phyloP scores from a whole-genome alignment of 2,888 invertebrate species.

The Yponomeuta cagnagella region DNA sequence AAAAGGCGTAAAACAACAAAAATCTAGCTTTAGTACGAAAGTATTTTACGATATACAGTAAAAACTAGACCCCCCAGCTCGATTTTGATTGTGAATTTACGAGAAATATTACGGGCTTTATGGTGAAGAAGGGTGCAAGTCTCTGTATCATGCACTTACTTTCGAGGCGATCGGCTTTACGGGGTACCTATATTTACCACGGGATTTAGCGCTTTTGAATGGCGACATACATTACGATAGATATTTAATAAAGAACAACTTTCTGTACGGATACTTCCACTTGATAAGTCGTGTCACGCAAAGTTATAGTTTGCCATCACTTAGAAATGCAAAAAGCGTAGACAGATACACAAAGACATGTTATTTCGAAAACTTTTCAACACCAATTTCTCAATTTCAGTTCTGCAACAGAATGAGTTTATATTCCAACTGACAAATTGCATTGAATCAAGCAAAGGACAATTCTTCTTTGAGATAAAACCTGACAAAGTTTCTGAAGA shows the following conservation, averaged over 20 bases:
- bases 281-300: background rate
- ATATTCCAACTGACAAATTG: conserved; percentile 67
- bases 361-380: conserved; percentile 8
- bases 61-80: conserved; percentile 30
- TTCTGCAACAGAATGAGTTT: conserved; percentile 69
- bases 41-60: conserved; percentile 36
- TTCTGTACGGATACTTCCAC: background rate
- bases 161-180: background rate
- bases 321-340: background rate
- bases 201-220: background rate
- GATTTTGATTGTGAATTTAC: conserved; percentile 40
- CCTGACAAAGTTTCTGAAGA: conserved; percentile 43
- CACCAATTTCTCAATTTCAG: conserved; percentile 60
- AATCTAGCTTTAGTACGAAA: conserved; percentile 30
- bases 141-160: background rate
- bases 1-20: conserved; percentile 21
- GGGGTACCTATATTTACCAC: background rate
- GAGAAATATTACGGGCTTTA: conserved; percentile 22
- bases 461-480: conserved; percentile 54
- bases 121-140: background rate
- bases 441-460: conserved; percentile 58
- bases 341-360: background rate
- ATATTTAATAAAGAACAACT: background rate
- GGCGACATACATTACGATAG: background rate
- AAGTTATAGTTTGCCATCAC: background rate